Conservation (phyloP, 2,888 invertebrate species). For the Trachelus troglodyta region DNA sequence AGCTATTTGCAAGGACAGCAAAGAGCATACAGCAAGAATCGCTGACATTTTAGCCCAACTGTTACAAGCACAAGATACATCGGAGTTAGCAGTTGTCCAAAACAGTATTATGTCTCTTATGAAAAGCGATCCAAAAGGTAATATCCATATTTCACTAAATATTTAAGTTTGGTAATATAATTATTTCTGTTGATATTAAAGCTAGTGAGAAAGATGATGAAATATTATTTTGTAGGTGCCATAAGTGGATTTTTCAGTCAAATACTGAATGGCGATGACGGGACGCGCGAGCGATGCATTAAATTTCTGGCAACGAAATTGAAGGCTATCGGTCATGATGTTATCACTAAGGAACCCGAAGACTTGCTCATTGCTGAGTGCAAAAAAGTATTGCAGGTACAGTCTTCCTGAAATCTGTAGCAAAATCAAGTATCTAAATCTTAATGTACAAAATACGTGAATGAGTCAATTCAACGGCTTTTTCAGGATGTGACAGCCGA, state of each 20-base stretch:
- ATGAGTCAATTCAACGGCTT: slow-evolving; percentile 10
- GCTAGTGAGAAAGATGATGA: not conserved
- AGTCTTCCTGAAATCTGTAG: slow-evolving; percentile 20
- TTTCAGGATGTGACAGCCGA: slow-evolving; percentile 88
- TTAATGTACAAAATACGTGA: slow-evolving; percentile 2
- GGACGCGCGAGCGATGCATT: slow-evolving; percentile 86
- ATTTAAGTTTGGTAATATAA: not conserved
- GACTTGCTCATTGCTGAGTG: slow-evolving; percentile 85
- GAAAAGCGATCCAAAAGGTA: slow-evolving; percentile 77
- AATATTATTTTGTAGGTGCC: slow-evolving; percentile 67
- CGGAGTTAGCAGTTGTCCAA: slow-evolving; percentile 87
- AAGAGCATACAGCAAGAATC: slow-evolving; percentile 85
- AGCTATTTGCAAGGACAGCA: slow-evolving; percentile 84
- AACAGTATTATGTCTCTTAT: slow-evolving; percentile 84
- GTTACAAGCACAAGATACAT: slow-evolving; percentile 85
- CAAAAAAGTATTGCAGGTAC: slow-evolving; percentile 85
- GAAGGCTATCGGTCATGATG: slow-evolving; percentile 80
- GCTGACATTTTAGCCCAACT: slow-evolving; percentile 93
- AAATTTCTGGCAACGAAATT: slow-evolving; percentile 89
- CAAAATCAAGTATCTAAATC: slow-evolving; percentile 7
- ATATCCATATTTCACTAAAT: no score
- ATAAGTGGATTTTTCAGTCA: slow-evolving; percentile 78
- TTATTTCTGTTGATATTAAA: not conserved
- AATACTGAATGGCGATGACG: slow-evolving; percentile 77
- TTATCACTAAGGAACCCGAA: slow-evolving; percentile 86